Percentiles rank a stretch among this genome's conserved stretches.
Conservation (phyloP, 1,140 invertebrate species). For the Dendrolimus punctatus region DNA sequence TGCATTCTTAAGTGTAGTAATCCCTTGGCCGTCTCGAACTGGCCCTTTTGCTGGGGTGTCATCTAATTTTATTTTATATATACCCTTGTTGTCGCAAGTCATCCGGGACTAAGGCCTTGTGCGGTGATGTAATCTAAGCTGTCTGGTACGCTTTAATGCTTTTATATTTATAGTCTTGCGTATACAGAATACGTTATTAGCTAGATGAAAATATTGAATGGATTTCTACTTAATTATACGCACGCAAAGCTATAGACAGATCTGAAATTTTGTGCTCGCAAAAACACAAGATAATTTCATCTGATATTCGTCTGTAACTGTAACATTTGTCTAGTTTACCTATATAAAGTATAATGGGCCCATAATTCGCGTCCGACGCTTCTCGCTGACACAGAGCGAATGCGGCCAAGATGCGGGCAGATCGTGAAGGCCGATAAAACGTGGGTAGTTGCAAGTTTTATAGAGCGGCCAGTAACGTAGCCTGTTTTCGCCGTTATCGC, state of each 20-base stretch:
- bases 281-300: too few species aligned
- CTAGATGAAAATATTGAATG: too few species aligned
- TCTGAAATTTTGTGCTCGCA: too few species aligned
- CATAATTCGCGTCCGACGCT: constrained; percentile 44
- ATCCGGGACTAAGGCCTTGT: constrained; percentile 20
- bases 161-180: constrained; percentile 3
- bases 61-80: constrained; percentile 44
- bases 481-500: constrained; percentile 51
- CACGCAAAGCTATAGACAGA: too few species aligned
- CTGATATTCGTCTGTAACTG: too few species aligned
- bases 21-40: constrained; percentile 46
- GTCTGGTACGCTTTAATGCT: constrained; percentile 9
- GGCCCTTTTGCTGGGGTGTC: constrained; percentile 21
- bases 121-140: constrained; percentile 21
- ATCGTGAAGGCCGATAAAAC: constrained; percentile 44
- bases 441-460: constrained; percentile 53
- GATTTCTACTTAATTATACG: too few species aligned
- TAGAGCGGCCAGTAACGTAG: constrained; percentile 36
- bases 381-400: constrained; percentile 38
- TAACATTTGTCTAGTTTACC: neutral
- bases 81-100: constrained; percentile 10
- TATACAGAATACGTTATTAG: neutral
- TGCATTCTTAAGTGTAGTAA: constrained; percentile 62
- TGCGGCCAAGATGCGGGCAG: constrained; percentile 45
- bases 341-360: constrained; percentile 42